Percentiles rank a stretch among this genome's conserved stretches.
Evolutionary conservation across 1,140 invertebrate species (phyloP).

Genomic region (Trichoplusia ni): DNA sequence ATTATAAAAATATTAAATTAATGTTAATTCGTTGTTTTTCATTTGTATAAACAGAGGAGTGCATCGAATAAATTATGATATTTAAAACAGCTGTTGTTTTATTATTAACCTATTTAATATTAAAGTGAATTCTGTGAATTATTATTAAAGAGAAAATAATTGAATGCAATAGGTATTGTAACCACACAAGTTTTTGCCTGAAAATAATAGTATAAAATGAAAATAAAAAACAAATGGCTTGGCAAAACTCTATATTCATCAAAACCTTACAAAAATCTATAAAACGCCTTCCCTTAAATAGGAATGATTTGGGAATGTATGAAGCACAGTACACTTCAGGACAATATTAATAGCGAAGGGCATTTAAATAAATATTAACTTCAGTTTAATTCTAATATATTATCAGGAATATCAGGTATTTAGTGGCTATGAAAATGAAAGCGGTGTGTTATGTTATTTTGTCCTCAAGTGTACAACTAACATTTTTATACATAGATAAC

Average conservation of each 20-base stretch:
- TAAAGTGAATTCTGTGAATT: too few relatives aligned
- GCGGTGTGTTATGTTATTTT: too few relatives aligned
- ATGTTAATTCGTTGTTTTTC: constrained; percentile 6
- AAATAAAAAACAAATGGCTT: background rate
- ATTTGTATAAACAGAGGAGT: background rate
- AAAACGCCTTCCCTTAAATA: constrained; percentile 26
- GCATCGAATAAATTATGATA: constrained; percentile 3
- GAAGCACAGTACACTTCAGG: constrained; percentile 4
- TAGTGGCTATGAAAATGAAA: too few relatives aligned
- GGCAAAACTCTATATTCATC: constrained; percentile 18
- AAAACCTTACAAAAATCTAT: constrained; percentile 18
- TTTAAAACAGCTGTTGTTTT: background rate
- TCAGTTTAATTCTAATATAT: too few relatives aligned
- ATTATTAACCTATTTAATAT: background rate
- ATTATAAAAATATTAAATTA: background rate
- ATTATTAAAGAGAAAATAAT: too few relatives aligned
- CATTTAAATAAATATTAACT: background rate
- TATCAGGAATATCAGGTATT: too few relatives aligned
- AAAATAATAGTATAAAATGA: background rate
- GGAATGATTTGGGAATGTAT: constrained; percentile 44
- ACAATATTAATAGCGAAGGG: background rate
- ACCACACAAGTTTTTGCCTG: too few relatives aligned
- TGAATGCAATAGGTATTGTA: too few relatives aligned
- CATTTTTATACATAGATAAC: background rate
- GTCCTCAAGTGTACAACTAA: background rate